Percentiles rank a stretch among this genome's conserved stretches.
Evolutionary conservation across 1,140 invertebrate genomes (phyloP).

Genomic region (Heterodera schachtii): DNA sequence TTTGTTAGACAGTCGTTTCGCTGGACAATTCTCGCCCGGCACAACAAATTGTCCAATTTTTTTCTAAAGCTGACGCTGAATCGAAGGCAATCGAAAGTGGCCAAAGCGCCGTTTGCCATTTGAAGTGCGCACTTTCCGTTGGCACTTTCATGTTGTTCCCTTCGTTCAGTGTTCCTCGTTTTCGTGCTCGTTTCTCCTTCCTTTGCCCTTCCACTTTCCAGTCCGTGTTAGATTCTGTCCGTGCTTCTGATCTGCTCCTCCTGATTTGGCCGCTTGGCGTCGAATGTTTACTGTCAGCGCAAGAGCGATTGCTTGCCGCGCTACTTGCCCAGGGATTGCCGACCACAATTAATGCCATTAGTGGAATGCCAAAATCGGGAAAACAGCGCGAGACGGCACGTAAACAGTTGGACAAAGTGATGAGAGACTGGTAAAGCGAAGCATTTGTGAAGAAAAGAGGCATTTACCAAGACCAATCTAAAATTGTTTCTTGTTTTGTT

Average conservation of each 20-base stretch:
- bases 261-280: slow-evolving; percentile 45
- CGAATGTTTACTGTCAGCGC: neutral
- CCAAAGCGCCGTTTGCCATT: slow-evolving; percentile 10
- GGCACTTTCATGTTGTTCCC: too few species aligned
- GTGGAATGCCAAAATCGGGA: slow-evolving; percentile 43
- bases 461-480: too few species aligned
- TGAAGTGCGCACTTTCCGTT: slow-evolving; percentile 11
- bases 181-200: slow-evolving; percentile 46
- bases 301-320: slow-evolving; percentile 24
- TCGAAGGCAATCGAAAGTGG: slow-evolving; percentile 11
- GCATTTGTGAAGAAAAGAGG: neutral
- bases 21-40: slow-evolving; percentile 21
- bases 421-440: slow-evolving; percentile 39
- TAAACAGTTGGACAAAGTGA: slow-evolving; percentile 40
- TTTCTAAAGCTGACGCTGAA: slow-evolving; percentile 31
- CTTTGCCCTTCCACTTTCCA: slow-evolving; percentile 34
- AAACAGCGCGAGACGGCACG: slow-evolving; percentile 53
- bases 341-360: slow-evolving; percentile 32
- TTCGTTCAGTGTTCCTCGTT: slow-evolving; percentile 50
- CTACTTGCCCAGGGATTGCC: slow-evolving; percentile 47
- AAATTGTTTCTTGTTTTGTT: too few species aligned
- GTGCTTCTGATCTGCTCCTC: slow-evolving; percentile 48
- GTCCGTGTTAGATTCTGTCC: slow-evolving; percentile 46
- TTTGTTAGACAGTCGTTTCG: slow-evolving; percentile 44
- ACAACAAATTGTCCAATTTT: slow-evolving; percentile 21